Evolutionary conservation across 2,797 vertebrate genomes (phyloP).

Genomic region (Meda fulgida): DNA sequence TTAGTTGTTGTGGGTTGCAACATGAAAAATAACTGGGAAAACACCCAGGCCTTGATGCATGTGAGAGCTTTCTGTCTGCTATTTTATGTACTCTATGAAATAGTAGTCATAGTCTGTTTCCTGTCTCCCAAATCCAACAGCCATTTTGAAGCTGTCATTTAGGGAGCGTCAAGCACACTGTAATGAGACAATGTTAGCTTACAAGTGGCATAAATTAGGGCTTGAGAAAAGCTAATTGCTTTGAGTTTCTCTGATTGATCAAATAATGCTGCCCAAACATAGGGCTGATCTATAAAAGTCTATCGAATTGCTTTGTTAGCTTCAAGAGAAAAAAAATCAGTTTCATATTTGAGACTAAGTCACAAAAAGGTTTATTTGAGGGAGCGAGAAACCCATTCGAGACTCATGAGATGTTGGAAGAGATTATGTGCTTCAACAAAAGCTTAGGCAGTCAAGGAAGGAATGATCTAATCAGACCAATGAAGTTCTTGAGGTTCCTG

Average conservation of each 20-base stretch:
- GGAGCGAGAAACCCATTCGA: background rate
- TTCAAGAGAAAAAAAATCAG: background rate
- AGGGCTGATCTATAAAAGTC: background rate
- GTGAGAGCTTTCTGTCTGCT: constrained; percentile 1
- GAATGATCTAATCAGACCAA: constrained; percentile 52
- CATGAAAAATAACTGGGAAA: background rate
- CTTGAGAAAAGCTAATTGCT: constrained; percentile 6
- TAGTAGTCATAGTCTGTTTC: constrained; percentile 2
- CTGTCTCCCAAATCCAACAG: constrained; percentile 14
- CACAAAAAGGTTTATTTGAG: constrained; percentile 25
- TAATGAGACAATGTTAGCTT: constrained; percentile 27
- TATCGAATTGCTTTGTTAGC: background rate
- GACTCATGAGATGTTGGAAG: constrained; percentile 29
- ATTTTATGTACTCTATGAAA: constrained; percentile 21
- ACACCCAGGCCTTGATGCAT: background rate
- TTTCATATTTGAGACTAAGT: constrained; percentile 26
- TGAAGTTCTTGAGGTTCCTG: constrained; percentile 45
- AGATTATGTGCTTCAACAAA: constrained; percentile 38
- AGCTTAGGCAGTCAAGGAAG: constrained; percentile 37
- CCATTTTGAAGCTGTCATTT: constrained; percentile 32
- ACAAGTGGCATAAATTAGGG: constrained; percentile 27
- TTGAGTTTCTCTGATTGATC: constrained; percentile 24
- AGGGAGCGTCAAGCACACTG: constrained; percentile 13
- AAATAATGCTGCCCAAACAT: background rate
- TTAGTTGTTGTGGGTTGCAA: background rate